phyloP scores from a whole-genome alignment of 2,113 vertebrate genomes.

The Aphyosemion australe region DNA sequence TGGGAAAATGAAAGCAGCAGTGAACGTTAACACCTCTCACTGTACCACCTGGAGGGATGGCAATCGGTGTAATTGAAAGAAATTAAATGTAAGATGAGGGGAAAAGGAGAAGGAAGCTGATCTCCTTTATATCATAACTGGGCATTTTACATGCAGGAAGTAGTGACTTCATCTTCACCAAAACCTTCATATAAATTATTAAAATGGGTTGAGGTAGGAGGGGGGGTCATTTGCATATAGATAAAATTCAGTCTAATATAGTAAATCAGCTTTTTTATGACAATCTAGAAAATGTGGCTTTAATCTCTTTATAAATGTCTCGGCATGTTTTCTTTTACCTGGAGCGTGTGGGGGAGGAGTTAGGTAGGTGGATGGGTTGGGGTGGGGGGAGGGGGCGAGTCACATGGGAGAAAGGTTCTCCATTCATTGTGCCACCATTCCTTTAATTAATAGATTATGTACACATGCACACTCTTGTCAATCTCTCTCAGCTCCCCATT shows the following conservation, averaged over 20 bases:
- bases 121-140: no score
- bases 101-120: background rate
- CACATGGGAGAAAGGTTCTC: constrained; percentile 77
- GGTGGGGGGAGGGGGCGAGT: constrained; percentile 61
- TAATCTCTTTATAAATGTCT: constrained; percentile 74
- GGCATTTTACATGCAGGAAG: no score
- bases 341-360: constrained; percentile 20
- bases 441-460: constrained; percentile 97
- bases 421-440: constrained; percentile 75
- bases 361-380: background rate
- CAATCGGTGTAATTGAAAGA: constrained; percentile 59
- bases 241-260: constrained; percentile 79
- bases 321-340: constrained; percentile 42
- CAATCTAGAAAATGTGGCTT: constrained; percentile 70
- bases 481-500: constrained; percentile 86
- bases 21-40: constrained; percentile 26
- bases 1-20: constrained; percentile 47
- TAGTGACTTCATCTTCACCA: no score
- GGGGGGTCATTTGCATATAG: constrained; percentile 73
- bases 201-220: constrained; percentile 48
- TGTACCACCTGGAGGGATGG: constrained; percentile 38
- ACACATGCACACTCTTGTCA: constrained; percentile 88
- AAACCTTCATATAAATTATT: constrained; percentile 60
- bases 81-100: constrained; percentile 28
- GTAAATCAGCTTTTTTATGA: constrained; percentile 76